phyloP scores from a whole-genome alignment of 2,888 invertebrate species.

The Emmelina monodactyla region DNA sequence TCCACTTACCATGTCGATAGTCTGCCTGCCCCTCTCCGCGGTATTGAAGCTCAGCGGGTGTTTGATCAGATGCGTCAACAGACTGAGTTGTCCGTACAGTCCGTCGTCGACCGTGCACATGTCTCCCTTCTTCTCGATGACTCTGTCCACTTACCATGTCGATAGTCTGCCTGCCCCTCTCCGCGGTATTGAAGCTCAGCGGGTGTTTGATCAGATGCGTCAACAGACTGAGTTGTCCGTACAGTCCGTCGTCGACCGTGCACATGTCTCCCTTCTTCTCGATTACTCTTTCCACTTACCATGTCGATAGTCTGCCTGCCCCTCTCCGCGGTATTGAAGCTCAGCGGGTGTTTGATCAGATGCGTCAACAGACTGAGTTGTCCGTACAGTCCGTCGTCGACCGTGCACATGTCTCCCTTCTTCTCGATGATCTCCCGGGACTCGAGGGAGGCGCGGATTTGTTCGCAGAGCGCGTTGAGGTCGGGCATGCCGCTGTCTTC shows the following conservation, averaged over 20 bases:
- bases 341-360: conserved; percentile 86
- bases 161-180: conserved; percentile 74
- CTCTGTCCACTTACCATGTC: conserved; percentile 62
- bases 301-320: conserved; percentile 73
- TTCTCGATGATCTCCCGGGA: conserved; percentile 84
- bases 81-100: conserved; percentile 84
- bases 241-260: conserved; percentile 88
- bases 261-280: conserved; percentile 83
- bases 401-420: conserved; percentile 77
- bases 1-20: conserved; percentile 65
- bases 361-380: conserved; percentile 87
- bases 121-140: conserved; percentile 80
- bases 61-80: conserved; percentile 87
- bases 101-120: conserved; percentile 90
- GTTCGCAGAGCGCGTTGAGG: conserved; percentile 76
- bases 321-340: conserved; percentile 82
- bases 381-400: conserved; percentile 92
- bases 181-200: conserved; percentile 83
- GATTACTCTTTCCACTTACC: conserved; percentile 68
- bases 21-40: conserved; percentile 74
- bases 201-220: conserved; percentile 91
- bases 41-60: conserved; percentile 89
- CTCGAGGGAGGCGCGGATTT: conserved; percentile 77
- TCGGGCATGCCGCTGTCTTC: conserved; percentile 59
- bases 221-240: conserved; percentile 85